Evolutionary conservation across 1,140 invertebrate species (phyloP), one percentile per base, ranked within the genome.

Genomic region (Ceratosolen solmsi): DNA sequence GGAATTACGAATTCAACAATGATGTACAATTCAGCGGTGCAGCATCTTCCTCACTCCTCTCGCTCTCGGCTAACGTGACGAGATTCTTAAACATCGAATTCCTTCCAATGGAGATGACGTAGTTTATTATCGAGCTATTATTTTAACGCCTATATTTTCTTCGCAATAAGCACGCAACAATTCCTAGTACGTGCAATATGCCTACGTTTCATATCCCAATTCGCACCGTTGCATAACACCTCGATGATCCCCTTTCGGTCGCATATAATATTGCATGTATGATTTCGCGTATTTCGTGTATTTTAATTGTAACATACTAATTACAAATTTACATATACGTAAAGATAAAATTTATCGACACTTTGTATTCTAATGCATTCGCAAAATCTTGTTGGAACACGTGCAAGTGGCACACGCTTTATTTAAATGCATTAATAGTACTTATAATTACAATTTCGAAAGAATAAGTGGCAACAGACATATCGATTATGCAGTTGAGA

Each of bases 61-160:
- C 15, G 5, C 8, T 30, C 58, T 1, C 20, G n/a, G n/a, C 36
- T 46, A 60, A 75, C 72, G 72, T 68, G 63, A 77, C 73, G 51
- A 70, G 80, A 49, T 77, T 82, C 80, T 82, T 76, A 76, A 71
- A 49, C 51, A 76, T 82, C 51, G 63, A 33, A 51, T 71, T 77
- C 38, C 73, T 74, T 25, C 73, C 76, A 82, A 81, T 63, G 58
- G 41, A 38, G 27, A 63, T 56, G 70, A 27, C 33, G 8, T 63
- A 36, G 60, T n/a, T 60, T 58, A 65, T 76, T 71, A 63, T 77
- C 71, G 80, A 15, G 25, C 38, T 54, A 41, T 63, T 20, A 54
- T 15, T 46, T 46, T 41, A 63, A 20, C n/a, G 51, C n/a, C 68
- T 38, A 41, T 8, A 71, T 79, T 72, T 72, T 60, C 54, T 27